phyloP scores from a whole-genome alignment of 2,797 vertebrate species.

The Ibycter americanus region DNA sequence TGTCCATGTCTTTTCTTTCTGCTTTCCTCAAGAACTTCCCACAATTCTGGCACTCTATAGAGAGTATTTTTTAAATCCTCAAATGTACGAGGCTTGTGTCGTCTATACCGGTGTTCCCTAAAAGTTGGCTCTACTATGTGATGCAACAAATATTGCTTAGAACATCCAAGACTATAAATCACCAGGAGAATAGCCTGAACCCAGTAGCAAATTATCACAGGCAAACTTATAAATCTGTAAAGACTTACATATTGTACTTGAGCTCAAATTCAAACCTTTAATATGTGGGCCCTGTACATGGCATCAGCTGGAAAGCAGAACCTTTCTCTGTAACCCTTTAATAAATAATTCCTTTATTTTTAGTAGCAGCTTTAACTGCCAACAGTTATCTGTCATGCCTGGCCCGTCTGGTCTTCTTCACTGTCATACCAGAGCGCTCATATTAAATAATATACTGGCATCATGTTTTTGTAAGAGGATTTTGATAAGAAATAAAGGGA shows the following conservation, averaged over 20 bases:
- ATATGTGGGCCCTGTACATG: neutral
- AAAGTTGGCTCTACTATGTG: neutral
- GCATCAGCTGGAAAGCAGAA: conserved; percentile 29
- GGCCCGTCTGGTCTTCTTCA: conserved; percentile 50
- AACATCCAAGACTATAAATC: conserved; percentile 8
- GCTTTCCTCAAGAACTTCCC: neutral
- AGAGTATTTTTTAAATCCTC: neutral
- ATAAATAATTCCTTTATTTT: conserved; percentile 61
- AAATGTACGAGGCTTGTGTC: neutral
- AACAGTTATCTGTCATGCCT: conserved; percentile 35
- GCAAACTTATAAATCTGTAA: conserved; percentile 9
- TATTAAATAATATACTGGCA: conserved; percentile 56
- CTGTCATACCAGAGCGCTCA: conserved; percentile 24
- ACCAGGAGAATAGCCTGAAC: neutral
- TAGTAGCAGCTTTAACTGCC: conserved; percentile 21
- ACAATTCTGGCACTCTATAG: neutral
- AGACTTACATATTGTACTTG: conserved; percentile 9
- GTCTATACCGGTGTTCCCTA: neutral
- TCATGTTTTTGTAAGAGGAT: conserved; percentile 27
- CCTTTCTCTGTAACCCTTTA: conserved; percentile 5
- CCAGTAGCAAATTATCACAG: conserved; percentile 28
- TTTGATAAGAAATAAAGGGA: conserved; percentile 30
- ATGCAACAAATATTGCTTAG: conserved; percentile 33
- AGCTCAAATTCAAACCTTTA: conserved; percentile 3
- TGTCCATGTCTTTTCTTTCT: neutral